phyloP scores from a whole-genome alignment of 2,113 vertebrate species.

The Rhipidura dahli region DNA sequence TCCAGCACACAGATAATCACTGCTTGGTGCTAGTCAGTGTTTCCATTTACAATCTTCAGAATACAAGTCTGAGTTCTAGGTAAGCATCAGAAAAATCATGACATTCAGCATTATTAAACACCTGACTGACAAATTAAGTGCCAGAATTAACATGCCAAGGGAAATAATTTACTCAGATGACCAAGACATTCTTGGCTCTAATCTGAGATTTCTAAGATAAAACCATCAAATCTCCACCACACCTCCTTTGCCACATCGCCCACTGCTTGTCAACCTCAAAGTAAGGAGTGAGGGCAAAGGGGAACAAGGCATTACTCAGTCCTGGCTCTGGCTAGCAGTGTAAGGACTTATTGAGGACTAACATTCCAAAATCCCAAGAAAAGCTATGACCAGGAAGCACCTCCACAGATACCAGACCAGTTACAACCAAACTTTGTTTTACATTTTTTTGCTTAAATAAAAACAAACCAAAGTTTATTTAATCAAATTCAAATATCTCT shows the following conservation, averaged over 20 bases:
- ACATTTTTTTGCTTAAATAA: no score
- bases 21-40: background rate
- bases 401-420: background rate
- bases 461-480: no score
- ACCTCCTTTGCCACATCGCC: background rate
- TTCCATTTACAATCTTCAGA: background rate
- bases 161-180: background rate
- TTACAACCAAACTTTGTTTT: background rate
- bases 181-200: background rate
- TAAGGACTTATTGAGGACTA: background rate
- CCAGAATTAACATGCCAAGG: background rate
- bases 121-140: background rate
- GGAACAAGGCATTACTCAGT: background rate
- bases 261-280: background rate
- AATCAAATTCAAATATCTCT: background rate
- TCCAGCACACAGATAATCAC: background rate
- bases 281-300: background rate
- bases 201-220: background rate
- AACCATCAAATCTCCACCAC: background rate
- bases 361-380: background rate
- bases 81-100: background rate
- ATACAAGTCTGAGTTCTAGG: background rate
- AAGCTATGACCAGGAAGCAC: background rate
- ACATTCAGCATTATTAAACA: background rate
- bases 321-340: fast-evolving